Evolutionary conservation across 92 coral and sea anemone species (phyloP).

Genomic region (Phymanthus crucifer): DNA sequence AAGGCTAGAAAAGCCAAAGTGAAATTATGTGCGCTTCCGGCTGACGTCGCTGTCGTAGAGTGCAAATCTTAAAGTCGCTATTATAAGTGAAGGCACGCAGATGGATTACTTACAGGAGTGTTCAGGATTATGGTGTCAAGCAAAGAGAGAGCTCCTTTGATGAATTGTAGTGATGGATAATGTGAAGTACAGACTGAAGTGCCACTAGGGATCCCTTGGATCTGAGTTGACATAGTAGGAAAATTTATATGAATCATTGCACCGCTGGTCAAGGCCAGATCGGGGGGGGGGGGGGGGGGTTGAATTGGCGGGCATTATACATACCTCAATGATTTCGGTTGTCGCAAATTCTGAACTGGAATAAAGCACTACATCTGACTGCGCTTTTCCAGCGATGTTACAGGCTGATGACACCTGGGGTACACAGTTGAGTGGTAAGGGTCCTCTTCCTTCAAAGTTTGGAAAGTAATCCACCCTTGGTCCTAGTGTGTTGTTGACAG

Average conservation of each 20-base stretch:
- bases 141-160: slow-evolving; percentile 67
- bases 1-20: too few relatives aligned
- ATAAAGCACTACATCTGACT: slow-evolving; percentile 49
- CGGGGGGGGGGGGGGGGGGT: neutral
- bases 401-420: slow-evolving; percentile 56
- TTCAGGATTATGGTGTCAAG: slow-evolving; percentile 68
- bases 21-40: too few relatives aligned
- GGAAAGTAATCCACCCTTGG: slow-evolving; percentile 27
- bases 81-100: too few relatives aligned
- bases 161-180: slow-evolving; percentile 36
- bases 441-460: neutral
- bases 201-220: slow-evolving; percentile 25
- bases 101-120: slow-evolving; percentile 70
- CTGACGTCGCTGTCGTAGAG: too few relatives aligned
- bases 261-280: too few relatives aligned
- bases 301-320: neutral
- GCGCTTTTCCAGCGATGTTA: slow-evolving; percentile 34
- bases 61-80: too few relatives aligned
- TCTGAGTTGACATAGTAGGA: slow-evolving; percentile 30
- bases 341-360: slow-evolving; percentile 70
- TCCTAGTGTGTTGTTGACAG: slow-evolving; percentile 49
- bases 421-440: slow-evolving; percentile 37
- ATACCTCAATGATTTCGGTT: slow-evolving; percentile 55
- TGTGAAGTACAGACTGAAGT: slow-evolving; percentile 48
- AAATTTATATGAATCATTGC: too few relatives aligned